Base-by-base conservation (phyloP, 1,140 invertebrate species). In the Drosophila pachea region DNA sequence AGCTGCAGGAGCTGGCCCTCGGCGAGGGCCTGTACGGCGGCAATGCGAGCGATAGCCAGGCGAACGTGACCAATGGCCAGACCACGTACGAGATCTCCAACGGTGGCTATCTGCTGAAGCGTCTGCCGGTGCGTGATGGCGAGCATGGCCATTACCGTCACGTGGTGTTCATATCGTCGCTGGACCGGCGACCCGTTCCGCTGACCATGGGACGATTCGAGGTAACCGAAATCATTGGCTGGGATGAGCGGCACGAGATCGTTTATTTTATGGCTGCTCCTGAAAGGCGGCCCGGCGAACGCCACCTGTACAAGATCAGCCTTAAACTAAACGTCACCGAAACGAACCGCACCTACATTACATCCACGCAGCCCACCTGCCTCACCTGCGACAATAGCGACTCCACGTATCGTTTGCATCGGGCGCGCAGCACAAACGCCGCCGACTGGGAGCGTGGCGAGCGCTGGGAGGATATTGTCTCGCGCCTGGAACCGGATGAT, bases 191-290 rank as follows among this genome's bases (percentile, higher is more conserved):
- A 36, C 79, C 89, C 53, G 67, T 88, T 49, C 76, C 91, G 73
- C 66, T 95, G 11, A 95, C 94, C 0, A 92, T 92, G 83, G 94
- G 93, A 4, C 90, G 91, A 4, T 94, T 92, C 74, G 94, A 94
- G 88, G 92, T 95, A 4, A 94, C 92, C 3, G 90, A 91, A 52
- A 92, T 95, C 14, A 78, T 94, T 0, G 92, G 92, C 9, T 95
- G 93, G 92, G 92, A 94, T 76, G 92, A 92, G 76, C 86, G 91
- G 16, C 92, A 91, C 50, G 90, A 93, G 67, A 89, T 91, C 38
- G 91, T 95, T 91, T 90, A 94, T 76, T 94, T 92, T 74, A 92
- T 95, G 69, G 94, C 93, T 14, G 94, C 94, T n/a, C 93, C 92
- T 2, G 92, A 93, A 73, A 91, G 92, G 52, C 89, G 90, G 29